phyloP scores from a whole-genome alignment of 2,797 vertebrate species.

The Chiroxiphia lanceolata region DNA sequence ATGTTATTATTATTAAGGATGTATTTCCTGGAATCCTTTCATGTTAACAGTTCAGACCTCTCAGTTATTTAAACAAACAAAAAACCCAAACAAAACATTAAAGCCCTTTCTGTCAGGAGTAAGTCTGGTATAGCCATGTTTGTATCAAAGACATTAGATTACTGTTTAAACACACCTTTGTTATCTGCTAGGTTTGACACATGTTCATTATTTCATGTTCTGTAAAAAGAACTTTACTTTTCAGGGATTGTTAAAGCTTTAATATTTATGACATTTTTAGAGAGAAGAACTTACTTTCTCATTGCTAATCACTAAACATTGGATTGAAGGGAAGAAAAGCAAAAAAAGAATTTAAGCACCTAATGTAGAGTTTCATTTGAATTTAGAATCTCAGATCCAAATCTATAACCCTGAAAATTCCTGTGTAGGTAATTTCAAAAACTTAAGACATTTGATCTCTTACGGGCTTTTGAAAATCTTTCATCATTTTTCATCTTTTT shows the following conservation, averaged over 20 bases:
- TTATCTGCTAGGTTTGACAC: neutral
- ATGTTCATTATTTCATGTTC: neutral
- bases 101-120: neutral
- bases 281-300: neutral
- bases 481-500: neutral
- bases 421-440: neutral
- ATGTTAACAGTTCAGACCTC: neutral
- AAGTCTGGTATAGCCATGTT: neutral
- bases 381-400: neutral
- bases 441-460: neutral
- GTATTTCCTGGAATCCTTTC: neutral
- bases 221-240: neutral
- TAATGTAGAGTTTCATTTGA: neutral
- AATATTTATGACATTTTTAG: neutral
- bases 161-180: neutral
- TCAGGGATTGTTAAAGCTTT: neutral
- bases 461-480: neutral
- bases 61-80: neutral
- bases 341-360: neutral
- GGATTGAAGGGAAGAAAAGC: neutral
- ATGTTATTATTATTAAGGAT: slow-evolving; percentile 4
- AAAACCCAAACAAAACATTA: neutral
- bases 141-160: neutral
- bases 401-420: neutral
- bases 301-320: neutral